Evolutionary conservation across 2,888 invertebrate species (phyloP).

Genomic region (Spodoptera littoralis): DNA sequence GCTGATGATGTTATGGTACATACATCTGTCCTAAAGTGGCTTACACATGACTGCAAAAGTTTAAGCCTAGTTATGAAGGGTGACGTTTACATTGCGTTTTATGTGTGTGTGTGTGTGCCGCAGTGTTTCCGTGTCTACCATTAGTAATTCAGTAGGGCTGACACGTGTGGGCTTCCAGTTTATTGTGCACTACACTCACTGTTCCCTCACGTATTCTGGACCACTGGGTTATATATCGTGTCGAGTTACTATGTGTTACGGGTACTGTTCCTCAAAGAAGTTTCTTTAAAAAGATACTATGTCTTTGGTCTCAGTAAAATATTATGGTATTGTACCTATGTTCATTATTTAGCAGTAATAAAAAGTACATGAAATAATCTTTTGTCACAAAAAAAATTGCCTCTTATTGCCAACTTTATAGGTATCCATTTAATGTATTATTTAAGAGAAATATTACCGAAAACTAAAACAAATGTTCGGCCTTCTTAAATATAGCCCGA

Average conservation of each 20-base stretch:
- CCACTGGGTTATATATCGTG: constrained; percentile 17
- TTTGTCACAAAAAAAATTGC: too few species aligned
- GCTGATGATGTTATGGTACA: too few species aligned
- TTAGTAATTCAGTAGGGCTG: constrained; percentile 37
- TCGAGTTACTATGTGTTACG: too few species aligned
- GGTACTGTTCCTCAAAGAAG: too few species aligned
- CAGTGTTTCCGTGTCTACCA: constrained; percentile 12
- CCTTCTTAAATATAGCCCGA: constrained; percentile 26
- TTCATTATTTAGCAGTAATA: too few species aligned
- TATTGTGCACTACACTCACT: constrained; percentile 16
- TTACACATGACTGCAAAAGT: background rate
- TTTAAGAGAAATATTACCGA: constrained; percentile 12
- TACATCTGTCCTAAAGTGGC: too few species aligned
- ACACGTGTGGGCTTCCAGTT: constrained; percentile 29
- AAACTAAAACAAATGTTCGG: constrained; percentile 21
- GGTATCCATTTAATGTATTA: too few species aligned
- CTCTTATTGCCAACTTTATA: too few species aligned
- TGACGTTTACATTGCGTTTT: constrained; percentile 14
- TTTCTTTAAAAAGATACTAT: too few species aligned
- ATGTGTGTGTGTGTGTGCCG: background rate
- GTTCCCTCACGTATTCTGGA: constrained; percentile 33
- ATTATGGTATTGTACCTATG: too few species aligned
- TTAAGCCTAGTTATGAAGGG: constrained; percentile 18
- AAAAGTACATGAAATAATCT: too few species aligned
- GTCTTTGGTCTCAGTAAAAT: too few species aligned